Conservation (phyloP, 2,888 invertebrate species). For the Cryptocephalus moraei region DNA sequence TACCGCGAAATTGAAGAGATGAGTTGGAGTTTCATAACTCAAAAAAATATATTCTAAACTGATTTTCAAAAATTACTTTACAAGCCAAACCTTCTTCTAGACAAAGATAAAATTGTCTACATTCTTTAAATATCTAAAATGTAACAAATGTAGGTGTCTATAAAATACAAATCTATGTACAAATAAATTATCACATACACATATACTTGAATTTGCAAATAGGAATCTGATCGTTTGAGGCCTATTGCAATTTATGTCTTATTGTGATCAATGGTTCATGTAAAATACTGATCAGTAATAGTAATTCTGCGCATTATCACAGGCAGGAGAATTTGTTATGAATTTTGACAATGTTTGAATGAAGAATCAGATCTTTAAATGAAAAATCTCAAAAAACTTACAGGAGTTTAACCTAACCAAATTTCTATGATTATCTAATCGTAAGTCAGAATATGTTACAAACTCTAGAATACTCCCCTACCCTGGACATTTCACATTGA, state of each 20-base stretch:
- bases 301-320: conserved; percentile 30
- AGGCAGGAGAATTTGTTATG: conserved; percentile 26
- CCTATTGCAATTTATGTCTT: conserved; percentile 5
- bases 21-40: too few species aligned
- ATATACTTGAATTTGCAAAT: too few species aligned
- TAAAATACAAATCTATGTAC: too few species aligned
- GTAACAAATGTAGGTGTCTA: too few species aligned
- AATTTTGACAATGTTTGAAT: conserved; percentile 6
- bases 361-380: neutral
- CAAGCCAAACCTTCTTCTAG: too few species aligned
- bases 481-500: conserved; percentile 33
- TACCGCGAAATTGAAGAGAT: too few species aligned
- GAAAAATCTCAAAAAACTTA: conserved; percentile 15
- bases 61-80: too few species aligned
- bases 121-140: too few species aligned
- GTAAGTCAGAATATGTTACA: conserved; percentile 19
- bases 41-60: too few species aligned
- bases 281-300: conserved; percentile 31
- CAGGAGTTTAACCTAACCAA: conserved; percentile 12
- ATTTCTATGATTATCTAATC: conserved; percentile 14
- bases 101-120: too few species aligned
- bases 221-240: conserved; percentile 16
- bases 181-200: too few species aligned
- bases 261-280: conserved; percentile 12
- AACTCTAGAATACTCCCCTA: conserved; percentile 28